These are phyloP conservation scores for Pseudobourletiella spinata DNA, from an alignment of 1,140 invertebrate species.

Conservation along the genomic window DNA sequence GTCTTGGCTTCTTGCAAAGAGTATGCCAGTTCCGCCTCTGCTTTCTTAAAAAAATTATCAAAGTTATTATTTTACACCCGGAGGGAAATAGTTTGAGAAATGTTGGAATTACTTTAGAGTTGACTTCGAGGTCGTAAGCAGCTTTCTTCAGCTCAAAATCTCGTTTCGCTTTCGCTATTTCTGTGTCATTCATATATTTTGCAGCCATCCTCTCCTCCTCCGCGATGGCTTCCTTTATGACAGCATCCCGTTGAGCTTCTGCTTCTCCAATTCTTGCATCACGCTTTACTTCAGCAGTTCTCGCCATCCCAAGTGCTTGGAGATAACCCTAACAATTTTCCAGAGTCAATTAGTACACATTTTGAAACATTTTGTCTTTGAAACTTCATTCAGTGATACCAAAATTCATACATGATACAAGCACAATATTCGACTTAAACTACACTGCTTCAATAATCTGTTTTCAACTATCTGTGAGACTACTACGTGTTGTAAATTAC, in stretches of 20 bases:
- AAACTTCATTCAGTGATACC: not conserved
- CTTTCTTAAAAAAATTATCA: conserved; percentile 50
- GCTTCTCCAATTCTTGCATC: conserved; percentile 94
- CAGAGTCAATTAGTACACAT: not conserved
- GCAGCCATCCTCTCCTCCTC: conserved; percentile 91
- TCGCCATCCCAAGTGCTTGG: conserved; percentile 85
- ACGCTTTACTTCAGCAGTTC: conserved; percentile 92
- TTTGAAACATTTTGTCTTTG: not conserved
- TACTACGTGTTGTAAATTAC: too few relatives aligned
- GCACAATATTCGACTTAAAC: too few relatives aligned
- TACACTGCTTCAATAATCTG: too few relatives aligned
- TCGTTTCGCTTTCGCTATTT: conserved; percentile 86
- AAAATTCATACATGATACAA: too few relatives aligned
- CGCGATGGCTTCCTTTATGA: conserved; percentile 87
- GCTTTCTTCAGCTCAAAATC: conserved; percentile 97
- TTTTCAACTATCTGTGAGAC: too few relatives aligned
- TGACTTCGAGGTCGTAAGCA: conserved; percentile 91
- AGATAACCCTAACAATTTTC: conserved; percentile 68
- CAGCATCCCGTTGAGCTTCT: conserved; percentile 76
- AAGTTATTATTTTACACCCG: not conserved
- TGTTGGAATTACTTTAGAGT: conserved; percentile 75
- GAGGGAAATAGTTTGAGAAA: not conserved
- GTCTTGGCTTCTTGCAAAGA: conserved; percentile 82
- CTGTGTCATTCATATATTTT: conserved; percentile 69
- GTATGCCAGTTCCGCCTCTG: conserved; percentile 90